Base-by-base conservation (phyloP, 2,113 vertebrate genomes). In the Hyaena hyaena region DNA sequence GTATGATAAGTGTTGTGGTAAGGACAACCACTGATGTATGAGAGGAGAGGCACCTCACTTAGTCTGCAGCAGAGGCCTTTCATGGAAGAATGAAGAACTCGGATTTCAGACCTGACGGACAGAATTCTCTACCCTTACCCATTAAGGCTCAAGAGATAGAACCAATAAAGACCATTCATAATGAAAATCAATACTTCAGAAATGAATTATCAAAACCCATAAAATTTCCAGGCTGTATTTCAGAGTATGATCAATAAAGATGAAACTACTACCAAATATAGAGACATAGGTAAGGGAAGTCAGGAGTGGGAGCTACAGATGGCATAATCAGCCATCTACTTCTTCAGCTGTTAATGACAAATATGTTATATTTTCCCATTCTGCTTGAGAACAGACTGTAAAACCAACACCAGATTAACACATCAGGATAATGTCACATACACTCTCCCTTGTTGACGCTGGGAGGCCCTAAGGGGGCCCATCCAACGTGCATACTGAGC, bases 241-340 rank as follows among this genome's bases (percentile, higher is more conserved):
- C 17, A 95, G 91, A 95, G 53, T 69, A 45, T 65, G 45, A 88
- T 63, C 80, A 4, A 80, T 76, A 58, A 88, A 53, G 82, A 97
- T 84, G 9, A 77, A 84, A 73, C 69, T 69, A 87, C 65, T 39
- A 63, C 2, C 16, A 69, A 80, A 68, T 19, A 63, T 0, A 93
- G 53, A 91, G 26, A 69, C 14, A 61, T 23, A 81, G 31, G 16
- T 68, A 77, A 45, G 31, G 23, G 31, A 31, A 87, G 55, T 58
- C 77, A 69, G 77, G 35, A 63, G 11, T 61, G 50, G 33, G 19
- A 28, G 17, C 58, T 53, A 35, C 50, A 84, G 71, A 31, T 2
- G 15, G 24, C 2, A 33, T 17, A 33, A 61, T 24, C 15, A 53
- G 7, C 45, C 69, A 19, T 45, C 81, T 28, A 21, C 31, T 50